Evolutionary conservation across 2,888 invertebrate genomes (phyloP), one percentile per base, ranked within the genome.

Genomic region (Ichneumoninae sp.): DNA sequence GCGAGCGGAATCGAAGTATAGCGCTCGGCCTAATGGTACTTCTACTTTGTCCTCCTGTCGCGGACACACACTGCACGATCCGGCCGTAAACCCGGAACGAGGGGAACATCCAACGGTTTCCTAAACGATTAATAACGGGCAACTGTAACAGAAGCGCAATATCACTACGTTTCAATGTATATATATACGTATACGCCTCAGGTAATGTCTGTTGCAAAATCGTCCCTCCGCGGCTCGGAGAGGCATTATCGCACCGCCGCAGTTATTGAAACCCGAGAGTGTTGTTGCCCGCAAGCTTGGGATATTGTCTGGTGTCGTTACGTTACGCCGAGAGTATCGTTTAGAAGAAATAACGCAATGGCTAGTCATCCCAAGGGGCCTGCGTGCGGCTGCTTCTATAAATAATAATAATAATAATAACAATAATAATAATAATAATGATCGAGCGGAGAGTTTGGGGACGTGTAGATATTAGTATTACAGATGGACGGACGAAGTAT

Each of bases 111-210:
- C 70, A 52, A 54, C 70, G 30, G 44, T 54, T 54, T 36, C 52
- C 71, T 71, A 71, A 71, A 71, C 71, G 71, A 71, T 71, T 71
- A 54, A 71, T 71, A 71, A 73, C 73, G 44, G 44, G 73, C 57
- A 26, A 57, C 73, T 40, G 73, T 44, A 60, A 73, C 73, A 36
- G 26, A 60, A 73, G 26, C 40, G 73, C 60, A 73, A 73, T 73
- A 73, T 60, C 60, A 47, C 40, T 54, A 13, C 13, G 6, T 22
- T 6, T 33, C 36, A 10, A 50, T 44, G 40, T 19, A 16, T 26
- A 30, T 57, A 57, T 16, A 10, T 57, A 26, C 2, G 19, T 54
- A 22, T 22, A 22, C 60, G 63, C 1, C 7, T 36, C 36, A 10
- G 22, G 44, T 57, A 26, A 22, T 73, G 57, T 44, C 54, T 22